Conservation (phyloP, 2,888 invertebrate species). For the Digitonthophagus gazella region DNA sequence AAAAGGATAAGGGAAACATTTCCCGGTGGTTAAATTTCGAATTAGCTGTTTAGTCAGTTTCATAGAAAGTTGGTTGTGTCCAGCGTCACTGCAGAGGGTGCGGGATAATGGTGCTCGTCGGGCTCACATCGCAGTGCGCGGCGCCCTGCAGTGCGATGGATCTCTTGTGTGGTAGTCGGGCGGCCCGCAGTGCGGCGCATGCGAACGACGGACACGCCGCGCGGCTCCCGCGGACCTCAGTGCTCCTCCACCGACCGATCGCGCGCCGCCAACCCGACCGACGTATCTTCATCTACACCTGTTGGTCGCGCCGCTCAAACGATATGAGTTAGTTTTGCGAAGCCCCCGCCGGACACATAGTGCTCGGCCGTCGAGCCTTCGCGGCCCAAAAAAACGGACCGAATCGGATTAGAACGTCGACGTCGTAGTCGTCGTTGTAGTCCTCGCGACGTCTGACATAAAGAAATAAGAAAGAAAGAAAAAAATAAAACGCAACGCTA, state of each 20-base stretch:
- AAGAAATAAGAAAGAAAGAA: not conserved
- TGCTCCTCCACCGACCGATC: constrained; percentile 32
- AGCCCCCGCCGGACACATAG: not conserved
- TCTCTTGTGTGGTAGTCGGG: constrained; percentile 39
- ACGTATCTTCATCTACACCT: constrained; percentile 32
- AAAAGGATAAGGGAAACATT: not conserved
- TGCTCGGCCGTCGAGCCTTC: constrained; percentile 7
- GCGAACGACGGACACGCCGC: constrained; percentile 41
- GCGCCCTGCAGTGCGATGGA: constrained; percentile 44
- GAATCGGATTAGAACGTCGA: not conserved
- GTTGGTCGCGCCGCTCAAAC: constrained; percentile 33
- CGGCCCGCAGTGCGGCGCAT: constrained; percentile 48
- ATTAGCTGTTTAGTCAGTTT: not conserved
- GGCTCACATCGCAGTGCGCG: constrained; percentile 25
- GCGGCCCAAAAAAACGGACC: not conserved
- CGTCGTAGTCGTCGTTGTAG: too few species aligned
- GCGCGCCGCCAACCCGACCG: constrained; percentile 38
- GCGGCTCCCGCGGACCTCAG: constrained; percentile 34
- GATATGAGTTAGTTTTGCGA: constrained; percentile 20
- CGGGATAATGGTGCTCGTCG: constrained; percentile 35
- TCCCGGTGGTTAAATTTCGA: not conserved
- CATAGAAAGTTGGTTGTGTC: not conserved
- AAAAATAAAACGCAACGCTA: constrained; percentile 5
- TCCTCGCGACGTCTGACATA: too few species aligned
- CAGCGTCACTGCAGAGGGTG: constrained; percentile 22